Evolutionary conservation across 2,113 vertebrate genomes (phyloP).

Genomic region (Poeciliopsis turrubarensis): DNA sequence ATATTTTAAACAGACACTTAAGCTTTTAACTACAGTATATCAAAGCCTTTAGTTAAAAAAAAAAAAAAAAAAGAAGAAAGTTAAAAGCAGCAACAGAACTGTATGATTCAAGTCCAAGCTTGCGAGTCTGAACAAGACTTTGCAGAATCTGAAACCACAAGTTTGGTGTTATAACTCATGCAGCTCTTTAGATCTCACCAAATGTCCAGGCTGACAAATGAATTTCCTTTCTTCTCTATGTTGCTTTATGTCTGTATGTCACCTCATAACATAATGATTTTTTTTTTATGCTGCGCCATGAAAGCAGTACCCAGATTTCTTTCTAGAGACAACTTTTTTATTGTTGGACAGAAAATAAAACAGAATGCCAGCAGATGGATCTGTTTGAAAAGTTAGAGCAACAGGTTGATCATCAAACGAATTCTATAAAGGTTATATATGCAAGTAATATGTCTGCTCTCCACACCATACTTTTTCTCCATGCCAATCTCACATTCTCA

Average conservation of each 20-base stretch:
- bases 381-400: too few species aligned
- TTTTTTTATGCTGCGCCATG: too few species aligned
- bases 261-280: neutral
- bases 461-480: too few species aligned
- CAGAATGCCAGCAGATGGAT: too few species aligned
- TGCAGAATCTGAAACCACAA: slow-evolving; percentile 24
- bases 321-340: too few species aligned
- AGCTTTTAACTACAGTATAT: slow-evolving; percentile 27
- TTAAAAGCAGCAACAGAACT: slow-evolving; percentile 19
- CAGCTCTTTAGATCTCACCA: slow-evolving; percentile 12
- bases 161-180: slow-evolving; percentile 18
- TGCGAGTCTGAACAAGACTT: slow-evolving; percentile 34
- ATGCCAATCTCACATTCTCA: too few species aligned
- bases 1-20: slow-evolving; percentile 19
- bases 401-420: too few species aligned
- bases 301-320: too few species aligned
- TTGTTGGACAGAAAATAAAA: too few species aligned
- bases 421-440: too few species aligned
- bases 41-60: slow-evolving; percentile 32
- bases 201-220: neutral
- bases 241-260: slow-evolving; percentile 9
- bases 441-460: too few species aligned
- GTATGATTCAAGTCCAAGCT: slow-evolving; percentile 42
- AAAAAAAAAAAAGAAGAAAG: slow-evolving; percentile 4
- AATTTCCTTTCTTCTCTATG: neutral